phyloP scores from a whole-genome alignment of 2,888 invertebrate species.

The Archips crataeganus region DNA sequence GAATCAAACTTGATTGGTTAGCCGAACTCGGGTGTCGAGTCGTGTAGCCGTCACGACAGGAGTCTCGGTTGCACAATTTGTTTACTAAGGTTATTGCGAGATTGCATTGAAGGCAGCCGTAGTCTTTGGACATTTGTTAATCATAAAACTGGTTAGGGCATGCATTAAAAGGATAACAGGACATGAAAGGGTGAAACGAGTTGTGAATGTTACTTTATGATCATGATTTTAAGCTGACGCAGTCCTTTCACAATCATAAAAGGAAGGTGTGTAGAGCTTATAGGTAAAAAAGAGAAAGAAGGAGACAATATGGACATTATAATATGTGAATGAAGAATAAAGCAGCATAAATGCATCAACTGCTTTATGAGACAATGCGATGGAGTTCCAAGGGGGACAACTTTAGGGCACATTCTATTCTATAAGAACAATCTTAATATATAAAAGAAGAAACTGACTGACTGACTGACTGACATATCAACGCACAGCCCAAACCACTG shows the following conservation, averaged over 20 bases:
- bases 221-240: neutral
- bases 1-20: slow-evolving; percentile 9
- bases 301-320: too few species aligned
- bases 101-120: slow-evolving; percentile 1
- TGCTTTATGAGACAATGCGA: neutral
- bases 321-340: too few species aligned
- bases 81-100: slow-evolving; percentile 21
- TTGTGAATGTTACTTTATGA: too few species aligned
- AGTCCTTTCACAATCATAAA: too few species aligned
- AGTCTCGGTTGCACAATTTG: slow-evolving; percentile 30
- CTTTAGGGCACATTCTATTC: neutral
- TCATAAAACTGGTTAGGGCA: neutral
- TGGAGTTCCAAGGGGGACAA: neutral
- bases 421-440: neutral
- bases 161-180: neutral
- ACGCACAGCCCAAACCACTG: too few species aligned
- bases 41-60: slow-evolving; percentile 1
- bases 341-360: too few species aligned
- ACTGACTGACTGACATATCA: too few species aligned
- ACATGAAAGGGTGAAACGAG: too few species aligned
- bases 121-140: neutral
- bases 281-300: too few species aligned
- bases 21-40: slow-evolving; percentile 4
- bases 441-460: too few species aligned
- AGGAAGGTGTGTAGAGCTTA: too few species aligned